Percentiles rank a stretch among this genome's conserved stretches.
Conservation (phyloP, 2,888 invertebrate genomes). For the Ditula angustiorana region DNA sequence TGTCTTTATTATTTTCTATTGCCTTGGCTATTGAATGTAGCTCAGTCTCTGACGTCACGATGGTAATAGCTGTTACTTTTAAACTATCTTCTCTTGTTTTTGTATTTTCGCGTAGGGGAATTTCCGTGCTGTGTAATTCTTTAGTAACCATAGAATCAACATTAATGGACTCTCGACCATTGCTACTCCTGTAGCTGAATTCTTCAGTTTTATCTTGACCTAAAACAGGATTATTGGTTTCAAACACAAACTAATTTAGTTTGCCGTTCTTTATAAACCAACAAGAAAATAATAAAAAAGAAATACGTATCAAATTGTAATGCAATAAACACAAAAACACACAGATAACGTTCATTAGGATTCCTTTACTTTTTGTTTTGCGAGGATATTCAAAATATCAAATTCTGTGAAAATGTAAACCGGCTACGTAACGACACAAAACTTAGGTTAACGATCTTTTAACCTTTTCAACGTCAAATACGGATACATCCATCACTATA, state of each 20-base stretch:
- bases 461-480: no score
- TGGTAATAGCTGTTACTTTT: slow-evolving; percentile 26
- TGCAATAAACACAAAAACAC: no score
- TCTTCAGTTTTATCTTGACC: neutral
- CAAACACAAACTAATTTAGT: no score
- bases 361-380: no score
- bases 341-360: no score
- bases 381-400: no score
- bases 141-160: neutral
- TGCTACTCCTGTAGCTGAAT: neutral
- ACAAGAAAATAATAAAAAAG: neutral
- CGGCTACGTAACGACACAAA: no score
- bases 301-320: neutral
- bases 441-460: no score
- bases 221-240: neutral
- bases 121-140: neutral
- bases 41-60: slow-evolving; percentile 8
- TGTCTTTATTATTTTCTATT: neutral
- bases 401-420: no score
- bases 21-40: neutral
- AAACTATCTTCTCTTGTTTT: neutral
- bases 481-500: no score
- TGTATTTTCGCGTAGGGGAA: neutral
- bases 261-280: neutral
- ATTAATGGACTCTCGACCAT: neutral